Evolutionary conservation across 2,113 vertebrate genomes (phyloP), one percentile per base, ranked within the genome.

Genomic region (Marmota monax): DNA sequence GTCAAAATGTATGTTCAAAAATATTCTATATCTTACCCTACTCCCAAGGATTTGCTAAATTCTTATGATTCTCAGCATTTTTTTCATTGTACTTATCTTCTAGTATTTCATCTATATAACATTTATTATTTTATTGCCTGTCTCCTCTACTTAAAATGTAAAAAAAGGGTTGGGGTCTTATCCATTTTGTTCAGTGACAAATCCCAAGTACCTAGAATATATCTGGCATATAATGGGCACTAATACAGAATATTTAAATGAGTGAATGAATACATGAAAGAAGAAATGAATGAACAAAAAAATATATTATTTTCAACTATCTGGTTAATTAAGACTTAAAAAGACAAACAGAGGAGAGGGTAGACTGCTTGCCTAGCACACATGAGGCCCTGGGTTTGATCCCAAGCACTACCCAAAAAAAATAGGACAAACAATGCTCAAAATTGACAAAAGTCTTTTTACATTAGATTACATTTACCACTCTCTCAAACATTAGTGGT

Each of bases 201-300:
- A 84, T 53, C 70, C 34, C 39, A 90, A 67, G 37, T 69, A 95
- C 27, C 25, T 69, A 76, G 65, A 51, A 65, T 20, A 72, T 51
- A 53, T 29, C 14, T 13, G 42, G 39, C 72, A 85, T 39, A 25
- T 53, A 23, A 82, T 72, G 25, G 42, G 18, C 29, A 94, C 84
- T 92, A 69, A 85, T 25, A 92, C 32, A 96, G 85, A 92, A 92
- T 67, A 86, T 11, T 13, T 86, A 53, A 78, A 88, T 65, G 87
- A 95, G 27, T 82, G 37, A 96, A 92, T 87, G 7, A 84, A 73
- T 89, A 76, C 45, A 51, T 37, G 25, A 65, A 86, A 70, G 3
- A 63, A 95, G 6, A 63, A 95, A 89, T 13, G 20, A 92, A 56
- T 34, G 27, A 96, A 84, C 4, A 92, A 67, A 48, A 67, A 48